These are phyloP conservation scores for Calonectris borealis DNA, from an alignment of 2,113 vertebrate species.

Conservation along the genomic window DNA sequence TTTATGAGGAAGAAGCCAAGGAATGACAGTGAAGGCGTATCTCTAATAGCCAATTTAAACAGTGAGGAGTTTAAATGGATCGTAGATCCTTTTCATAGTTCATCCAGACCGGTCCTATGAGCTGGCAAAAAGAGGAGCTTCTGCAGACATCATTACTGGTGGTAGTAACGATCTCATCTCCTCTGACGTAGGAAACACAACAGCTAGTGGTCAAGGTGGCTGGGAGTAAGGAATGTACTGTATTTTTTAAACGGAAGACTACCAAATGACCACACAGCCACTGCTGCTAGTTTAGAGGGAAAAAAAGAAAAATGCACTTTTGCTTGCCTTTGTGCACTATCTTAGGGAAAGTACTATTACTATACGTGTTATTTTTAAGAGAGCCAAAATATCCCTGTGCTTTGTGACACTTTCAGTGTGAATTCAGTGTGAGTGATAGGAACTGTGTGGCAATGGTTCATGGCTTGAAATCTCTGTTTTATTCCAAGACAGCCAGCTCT, in stretches of 20 bases:
- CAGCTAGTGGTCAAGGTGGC: constrained; percentile 27
- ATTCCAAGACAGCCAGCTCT: neutral
- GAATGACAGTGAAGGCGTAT: neutral
- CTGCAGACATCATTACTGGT: constrained; percentile 31
- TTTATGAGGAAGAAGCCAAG: neutral
- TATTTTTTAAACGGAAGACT: neutral
- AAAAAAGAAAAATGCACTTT: neutral
- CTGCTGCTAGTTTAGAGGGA: neutral
- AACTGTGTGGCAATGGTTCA: neutral
- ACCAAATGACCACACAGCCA: neutral
- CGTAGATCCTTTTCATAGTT: neutral
- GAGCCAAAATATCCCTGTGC: neutral
- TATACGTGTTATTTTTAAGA: neutral
- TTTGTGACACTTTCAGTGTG: neutral
- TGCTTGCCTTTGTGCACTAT: neutral
- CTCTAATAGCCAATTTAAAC: neutral
- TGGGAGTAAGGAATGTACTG: constrained; percentile 26
- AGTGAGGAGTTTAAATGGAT: neutral
- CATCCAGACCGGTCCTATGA: neutral
- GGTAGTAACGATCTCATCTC: constrained; percentile 38
- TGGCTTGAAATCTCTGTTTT: neutral
- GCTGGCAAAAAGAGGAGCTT: neutral
- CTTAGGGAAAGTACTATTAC: neutral
- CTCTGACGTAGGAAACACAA: neutral
- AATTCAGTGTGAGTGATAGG: neutral